phyloP scores from a whole-genome alignment of 2,888 invertebrate species.

The Pantelozetes paolii region DNA sequence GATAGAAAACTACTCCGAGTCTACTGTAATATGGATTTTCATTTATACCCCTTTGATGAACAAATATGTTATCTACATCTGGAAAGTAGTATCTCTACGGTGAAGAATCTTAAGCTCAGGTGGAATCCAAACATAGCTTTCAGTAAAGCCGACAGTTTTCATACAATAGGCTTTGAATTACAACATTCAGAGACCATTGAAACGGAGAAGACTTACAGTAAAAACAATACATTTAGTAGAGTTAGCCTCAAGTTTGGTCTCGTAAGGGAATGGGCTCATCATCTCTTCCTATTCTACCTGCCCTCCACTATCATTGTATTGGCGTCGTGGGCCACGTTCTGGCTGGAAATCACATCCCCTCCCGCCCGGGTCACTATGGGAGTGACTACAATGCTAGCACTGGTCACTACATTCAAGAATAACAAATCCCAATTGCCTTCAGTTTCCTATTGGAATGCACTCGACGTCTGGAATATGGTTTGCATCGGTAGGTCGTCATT shows the following conservation, averaged over 20 bases:
- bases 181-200: not conserved
- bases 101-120: not conserved
- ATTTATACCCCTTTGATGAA: constrained; percentile 33
- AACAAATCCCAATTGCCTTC: constrained; percentile 46
- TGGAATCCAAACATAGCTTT: constrained; percentile 1
- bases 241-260: constrained; percentile 44
- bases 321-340: constrained; percentile 47
- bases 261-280: constrained; percentile 46
- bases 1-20: constrained; percentile 29
- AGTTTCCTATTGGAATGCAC: constrained; percentile 46
- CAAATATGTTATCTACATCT: constrained; percentile 19
- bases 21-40: constrained; percentile 37
- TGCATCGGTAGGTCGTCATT: constrained; percentile 44
- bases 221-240: constrained; percentile 42
- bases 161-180: constrained; percentile 34
- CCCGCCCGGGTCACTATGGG: constrained; percentile 47
- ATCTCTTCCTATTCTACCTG: constrained; percentile 46
- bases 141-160: constrained; percentile 16
- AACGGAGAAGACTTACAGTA: not conserved
- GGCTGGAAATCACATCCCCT: constrained; percentile 48
- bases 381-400: constrained; percentile 47
- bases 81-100: not conserved
- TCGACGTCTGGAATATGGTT: constrained; percentile 48
- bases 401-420: constrained; percentile 47
- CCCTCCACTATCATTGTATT: constrained; percentile 46